phyloP scores from a whole-genome alignment of 2,797 vertebrate species.

The Pempheris klunzingeri region DNA sequence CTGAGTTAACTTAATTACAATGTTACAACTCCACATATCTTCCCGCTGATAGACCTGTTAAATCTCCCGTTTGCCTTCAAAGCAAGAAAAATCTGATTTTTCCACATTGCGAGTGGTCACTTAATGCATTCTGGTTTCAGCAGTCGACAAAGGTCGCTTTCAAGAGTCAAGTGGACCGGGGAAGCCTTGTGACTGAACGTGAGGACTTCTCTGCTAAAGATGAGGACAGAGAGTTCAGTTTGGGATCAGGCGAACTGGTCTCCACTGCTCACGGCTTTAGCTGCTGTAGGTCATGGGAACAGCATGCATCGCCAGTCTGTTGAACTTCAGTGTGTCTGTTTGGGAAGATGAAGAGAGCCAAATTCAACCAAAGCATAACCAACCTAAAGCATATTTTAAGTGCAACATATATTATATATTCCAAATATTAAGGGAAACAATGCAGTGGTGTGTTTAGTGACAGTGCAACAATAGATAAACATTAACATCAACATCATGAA shows the following conservation, averaged over 20 bases:
- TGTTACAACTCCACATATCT: constrained; percentile 3
- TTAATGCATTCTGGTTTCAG: constrained; percentile 24
- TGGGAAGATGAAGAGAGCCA: not conserved
- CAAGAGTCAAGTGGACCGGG: constrained; percentile 11
- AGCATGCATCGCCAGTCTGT: not conserved
- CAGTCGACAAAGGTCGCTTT: constrained; percentile 36
- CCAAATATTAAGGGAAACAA: not conserved
- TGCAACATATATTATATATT: not conserved
- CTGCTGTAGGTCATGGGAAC: not conserved
- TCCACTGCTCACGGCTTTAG: not conserved
- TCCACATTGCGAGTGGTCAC: not conserved
- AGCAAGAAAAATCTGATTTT: constrained; percentile 42
- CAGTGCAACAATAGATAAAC: not conserved
- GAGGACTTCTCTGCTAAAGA: constrained; percentile 6
- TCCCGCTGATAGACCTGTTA: not conserved
- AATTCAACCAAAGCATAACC: too few species aligned
- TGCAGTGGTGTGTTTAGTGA: not conserved
- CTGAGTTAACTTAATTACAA: constrained; percentile 42
- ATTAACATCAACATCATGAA: not conserved
- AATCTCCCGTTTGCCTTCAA: constrained; percentile 27
- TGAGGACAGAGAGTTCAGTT: constrained; percentile 11
- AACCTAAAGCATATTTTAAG: not conserved
- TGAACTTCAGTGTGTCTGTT: not conserved
- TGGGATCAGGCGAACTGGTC: not conserved
- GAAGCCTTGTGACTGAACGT: constrained; percentile 49